Evolutionary conservation across 2,888 invertebrate species (phyloP).

Genomic region (Sussaba pulchella): DNA sequence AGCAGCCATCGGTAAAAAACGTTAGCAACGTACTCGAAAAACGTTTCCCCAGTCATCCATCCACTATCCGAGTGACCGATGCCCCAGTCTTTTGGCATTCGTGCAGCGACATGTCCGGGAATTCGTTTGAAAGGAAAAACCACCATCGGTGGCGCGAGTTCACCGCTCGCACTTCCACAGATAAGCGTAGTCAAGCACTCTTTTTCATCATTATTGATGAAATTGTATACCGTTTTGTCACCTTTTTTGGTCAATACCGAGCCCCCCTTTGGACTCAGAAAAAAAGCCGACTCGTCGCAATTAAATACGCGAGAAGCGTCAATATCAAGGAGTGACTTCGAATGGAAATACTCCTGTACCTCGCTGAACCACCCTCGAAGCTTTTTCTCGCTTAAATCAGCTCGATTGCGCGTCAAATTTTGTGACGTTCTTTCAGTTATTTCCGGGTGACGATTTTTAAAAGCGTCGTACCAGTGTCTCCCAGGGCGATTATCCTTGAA

Average conservation of each 20-base stretch:
- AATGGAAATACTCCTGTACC: conserved; percentile 67
- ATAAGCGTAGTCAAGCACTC: conserved; percentile 73
- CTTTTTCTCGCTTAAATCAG: conserved; percentile 70
- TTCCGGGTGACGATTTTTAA: conserved; percentile 71
- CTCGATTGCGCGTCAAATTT: conserved; percentile 71
- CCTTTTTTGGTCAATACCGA: conserved; percentile 71
- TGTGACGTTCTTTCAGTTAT: conserved; percentile 70
- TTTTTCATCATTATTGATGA: conserved; percentile 70
- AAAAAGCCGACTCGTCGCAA: conserved; percentile 75
- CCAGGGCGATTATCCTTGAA: conserved; percentile 74
- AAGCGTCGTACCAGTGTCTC: conserved; percentile 72
- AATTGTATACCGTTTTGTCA: conserved; percentile 71
- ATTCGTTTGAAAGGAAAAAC: conserved; percentile 77
- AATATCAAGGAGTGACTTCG: conserved; percentile 66
- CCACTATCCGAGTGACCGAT: conserved; percentile 82
- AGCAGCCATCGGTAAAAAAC: conserved; percentile 80
- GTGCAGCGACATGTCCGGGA: conserved; percentile 70
- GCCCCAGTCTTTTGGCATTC: conserved; percentile 79
- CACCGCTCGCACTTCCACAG: conserved; percentile 73
- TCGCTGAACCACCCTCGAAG: conserved; percentile 73
- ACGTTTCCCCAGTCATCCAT: conserved; percentile 83
- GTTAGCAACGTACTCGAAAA: conserved; percentile 82
- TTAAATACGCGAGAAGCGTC: conserved; percentile 72
- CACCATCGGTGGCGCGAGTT: conserved; percentile 73
- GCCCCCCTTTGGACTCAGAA: conserved; percentile 72